A percentile compares a stretch with the other conserved stretches of the same genome.
Evolutionary conservation across 2,797 vertebrate genomes (phyloP).

Genomic region (Sitta carolinensis): DNA sequence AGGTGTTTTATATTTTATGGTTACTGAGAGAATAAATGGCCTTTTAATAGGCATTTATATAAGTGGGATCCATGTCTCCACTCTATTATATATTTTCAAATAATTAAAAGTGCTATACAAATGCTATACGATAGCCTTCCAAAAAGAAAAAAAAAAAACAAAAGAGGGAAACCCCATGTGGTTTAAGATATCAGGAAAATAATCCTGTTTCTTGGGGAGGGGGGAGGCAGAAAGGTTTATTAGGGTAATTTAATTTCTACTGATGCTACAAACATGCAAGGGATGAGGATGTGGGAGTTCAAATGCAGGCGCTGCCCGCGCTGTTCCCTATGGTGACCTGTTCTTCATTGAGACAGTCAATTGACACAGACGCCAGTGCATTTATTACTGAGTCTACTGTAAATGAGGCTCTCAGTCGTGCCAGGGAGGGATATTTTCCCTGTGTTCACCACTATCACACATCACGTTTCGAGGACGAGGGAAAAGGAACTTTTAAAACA

Average conservation of each 20-base stretch:
- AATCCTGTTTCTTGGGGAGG: neutral
- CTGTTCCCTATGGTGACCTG: conserved; percentile 62
- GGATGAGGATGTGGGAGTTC: conserved; percentile 34
- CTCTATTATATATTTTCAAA: conserved; percentile 70
- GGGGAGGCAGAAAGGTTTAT: conserved; percentile 54
- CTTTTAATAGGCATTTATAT: conserved; percentile 72
- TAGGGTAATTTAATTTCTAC: conserved; percentile 57
- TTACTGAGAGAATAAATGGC: conserved; percentile 71
- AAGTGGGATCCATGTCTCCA: conserved; percentile 68
- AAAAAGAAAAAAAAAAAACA: neutral
- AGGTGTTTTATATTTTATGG: conserved; percentile 79
- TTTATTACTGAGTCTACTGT: conserved; percentile 77
- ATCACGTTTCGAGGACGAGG: conserved; percentile 25
- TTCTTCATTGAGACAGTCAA: conserved; percentile 74
- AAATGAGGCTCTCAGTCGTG: conserved; percentile 71
- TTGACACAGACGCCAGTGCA: conserved; percentile 74
- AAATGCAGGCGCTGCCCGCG: conserved; percentile 14
- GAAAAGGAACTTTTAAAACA: conserved; percentile 74
- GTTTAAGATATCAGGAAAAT: conserved; percentile 32
- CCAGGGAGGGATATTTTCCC: conserved; percentile 71
- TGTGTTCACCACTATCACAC: conserved; percentile 75
- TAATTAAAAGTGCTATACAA: conserved; percentile 64
- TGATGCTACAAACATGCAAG: conserved; percentile 27
- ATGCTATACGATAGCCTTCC: conserved; percentile 50
- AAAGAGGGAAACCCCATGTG: conserved; percentile 16